A percentile compares a stretch with the other conserved stretches of the same genome.
These are phyloP conservation scores for Huso huso DNA, from an alignment of 2,797 vertebrate species.

Conservation along the genomic window DNA sequence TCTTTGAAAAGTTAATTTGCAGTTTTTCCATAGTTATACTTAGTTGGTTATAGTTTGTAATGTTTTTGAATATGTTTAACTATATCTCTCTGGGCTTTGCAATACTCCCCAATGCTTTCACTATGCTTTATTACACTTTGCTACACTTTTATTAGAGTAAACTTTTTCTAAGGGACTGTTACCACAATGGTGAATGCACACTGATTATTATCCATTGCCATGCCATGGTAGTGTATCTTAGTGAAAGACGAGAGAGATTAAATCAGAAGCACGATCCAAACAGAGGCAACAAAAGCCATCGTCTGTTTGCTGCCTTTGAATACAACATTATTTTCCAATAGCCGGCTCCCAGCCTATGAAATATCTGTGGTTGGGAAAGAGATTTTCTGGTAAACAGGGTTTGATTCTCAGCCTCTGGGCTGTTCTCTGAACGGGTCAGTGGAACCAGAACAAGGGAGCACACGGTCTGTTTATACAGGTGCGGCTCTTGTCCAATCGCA, in stretches of 20 bases:
- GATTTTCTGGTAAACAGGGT: neutral
- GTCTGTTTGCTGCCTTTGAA: slow-evolving; percentile 37
- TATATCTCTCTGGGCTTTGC: too few species aligned
- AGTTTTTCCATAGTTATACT: too few species aligned
- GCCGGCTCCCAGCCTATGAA: slow-evolving; percentile 19
- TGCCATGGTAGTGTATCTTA: neutral
- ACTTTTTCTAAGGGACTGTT: too few species aligned
- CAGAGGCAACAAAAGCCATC: slow-evolving; percentile 16
- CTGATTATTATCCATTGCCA: neutral
- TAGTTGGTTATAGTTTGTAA: too few species aligned
- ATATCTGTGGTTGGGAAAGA: slow-evolving; percentile 10
- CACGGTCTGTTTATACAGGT: slow-evolving; percentile 29
- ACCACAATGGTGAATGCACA: too few species aligned
- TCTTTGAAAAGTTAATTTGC: too few species aligned
- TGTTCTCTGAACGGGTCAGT: slow-evolving; percentile 10
- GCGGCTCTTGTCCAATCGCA: slow-evolving; percentile 15
- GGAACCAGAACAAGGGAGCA: slow-evolving; percentile 11
- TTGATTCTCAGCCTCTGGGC: slow-evolving; percentile 19
- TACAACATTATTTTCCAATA: slow-evolving; percentile 24
- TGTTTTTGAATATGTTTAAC: too few species aligned
- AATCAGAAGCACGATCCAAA: slow-evolving; percentile 16
- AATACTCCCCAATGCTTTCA: too few species aligned
- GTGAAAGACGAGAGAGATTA: slow-evolving; percentile 17
- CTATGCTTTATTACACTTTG: too few species aligned
- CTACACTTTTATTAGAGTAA: too few species aligned